A percentile compares a stretch with the other conserved stretches of the same genome.
These are phyloP conservation scores for Diaperis boleti DNA, from an alignment of 2,888 invertebrate genomes.

Conservation along the genomic window DNA sequence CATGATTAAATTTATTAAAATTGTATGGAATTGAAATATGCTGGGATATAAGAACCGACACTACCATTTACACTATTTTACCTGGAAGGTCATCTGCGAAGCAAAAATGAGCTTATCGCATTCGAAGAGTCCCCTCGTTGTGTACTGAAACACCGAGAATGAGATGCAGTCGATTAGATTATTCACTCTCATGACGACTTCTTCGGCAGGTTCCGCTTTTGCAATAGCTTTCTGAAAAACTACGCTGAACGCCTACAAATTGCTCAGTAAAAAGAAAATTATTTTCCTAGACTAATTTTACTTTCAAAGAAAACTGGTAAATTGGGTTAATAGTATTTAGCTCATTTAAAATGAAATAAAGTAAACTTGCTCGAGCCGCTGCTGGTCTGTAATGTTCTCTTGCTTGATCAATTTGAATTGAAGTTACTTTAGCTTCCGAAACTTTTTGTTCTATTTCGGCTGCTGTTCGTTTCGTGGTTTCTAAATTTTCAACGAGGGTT, in stretches of 20 bases:
- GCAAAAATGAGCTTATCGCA: constrained; percentile 97
- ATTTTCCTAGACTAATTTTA: constrained; percentile 56
- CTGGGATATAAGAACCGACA: too few relatives aligned
- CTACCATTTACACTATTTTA: too few relatives aligned
- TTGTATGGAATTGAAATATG: too few relatives aligned
- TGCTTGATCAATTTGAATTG: constrained; percentile 92
- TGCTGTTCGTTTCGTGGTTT: constrained; percentile 95
- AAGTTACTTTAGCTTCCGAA: constrained; percentile 91
- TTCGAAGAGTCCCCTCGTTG: constrained; percentile 93
- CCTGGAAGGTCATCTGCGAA: constrained; percentile 96
- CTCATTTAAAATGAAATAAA: constrained; percentile 96
- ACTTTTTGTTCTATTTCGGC: constrained; percentile 96
- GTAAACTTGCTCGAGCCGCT: constrained; percentile 90
- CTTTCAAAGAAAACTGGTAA: constrained; percentile 97
- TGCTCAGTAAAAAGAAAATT: constrained; percentile 17
- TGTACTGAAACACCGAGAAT: constrained; percentile 95
- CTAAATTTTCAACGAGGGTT: constrained; percentile 94
- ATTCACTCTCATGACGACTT: constrained; percentile 81
- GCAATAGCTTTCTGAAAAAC: constrained; percentile 97
- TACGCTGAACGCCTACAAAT: constrained; percentile 91
- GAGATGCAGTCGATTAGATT: constrained; percentile 96
- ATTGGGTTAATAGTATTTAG: constrained; percentile 96
- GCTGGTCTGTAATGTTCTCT: constrained; percentile 90
- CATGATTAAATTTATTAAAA: too few relatives aligned
- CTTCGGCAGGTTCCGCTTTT: constrained; percentile 84